Evolutionary conservation across 2,888 invertebrate species (phyloP).

Genomic region (Latrodectus elegans): DNA sequence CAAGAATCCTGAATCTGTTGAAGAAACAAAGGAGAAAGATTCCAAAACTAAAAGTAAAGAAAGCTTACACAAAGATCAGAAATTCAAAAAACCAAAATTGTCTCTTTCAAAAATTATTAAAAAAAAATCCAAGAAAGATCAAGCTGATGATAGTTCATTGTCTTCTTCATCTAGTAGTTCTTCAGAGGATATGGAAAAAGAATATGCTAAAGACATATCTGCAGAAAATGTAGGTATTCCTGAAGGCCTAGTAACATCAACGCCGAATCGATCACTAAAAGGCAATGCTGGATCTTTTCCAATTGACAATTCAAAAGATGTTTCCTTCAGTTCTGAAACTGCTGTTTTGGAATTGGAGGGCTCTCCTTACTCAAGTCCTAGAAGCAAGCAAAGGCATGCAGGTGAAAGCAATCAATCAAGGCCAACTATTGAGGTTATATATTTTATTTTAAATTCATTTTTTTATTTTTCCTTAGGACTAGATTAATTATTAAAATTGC

Average conservation of each 20-base stretch:
- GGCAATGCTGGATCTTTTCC: slow-evolving; percentile 42
- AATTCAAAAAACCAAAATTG: slow-evolving; percentile 52
- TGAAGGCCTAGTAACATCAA: slow-evolving; percentile 63
- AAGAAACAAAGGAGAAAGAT: slow-evolving; percentile 34
- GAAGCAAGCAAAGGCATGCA: slow-evolving; percentile 24
- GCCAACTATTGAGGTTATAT: slow-evolving; percentile 48
- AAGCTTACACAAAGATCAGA: slow-evolving; percentile 45
- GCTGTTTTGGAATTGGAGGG: slow-evolving; percentile 53
- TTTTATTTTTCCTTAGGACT: slow-evolving; percentile 12
- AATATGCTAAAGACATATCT: slow-evolving; percentile 59
- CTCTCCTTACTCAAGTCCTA: slow-evolving; percentile 57
- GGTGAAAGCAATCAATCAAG: slow-evolving; percentile 9
- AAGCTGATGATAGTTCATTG: slow-evolving; percentile 19
- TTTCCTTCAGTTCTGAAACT: slow-evolving; percentile 61
- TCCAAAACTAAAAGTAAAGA: slow-evolving; percentile 59
- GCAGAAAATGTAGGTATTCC: slow-evolving; percentile 35
- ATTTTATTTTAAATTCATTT: slow-evolving; percentile 24
- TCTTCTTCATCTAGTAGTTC: slow-evolving; percentile 69
- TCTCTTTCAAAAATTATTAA: slow-evolving; percentile 54
- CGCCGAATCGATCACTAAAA: slow-evolving; percentile 61
- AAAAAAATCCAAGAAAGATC: slow-evolving; percentile 43
- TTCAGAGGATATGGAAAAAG: slow-evolving; percentile 68
- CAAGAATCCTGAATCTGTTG: slow-evolving; percentile 22
- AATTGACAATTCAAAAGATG: slow-evolving; percentile 49
- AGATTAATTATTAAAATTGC: slow-evolving; percentile 9